A percentile compares a stretch with the other conserved stretches of the same genome.
Evolutionary conservation across 1,140 invertebrate species (phyloP).

Genomic region (Ectropis grisescens): DNA sequence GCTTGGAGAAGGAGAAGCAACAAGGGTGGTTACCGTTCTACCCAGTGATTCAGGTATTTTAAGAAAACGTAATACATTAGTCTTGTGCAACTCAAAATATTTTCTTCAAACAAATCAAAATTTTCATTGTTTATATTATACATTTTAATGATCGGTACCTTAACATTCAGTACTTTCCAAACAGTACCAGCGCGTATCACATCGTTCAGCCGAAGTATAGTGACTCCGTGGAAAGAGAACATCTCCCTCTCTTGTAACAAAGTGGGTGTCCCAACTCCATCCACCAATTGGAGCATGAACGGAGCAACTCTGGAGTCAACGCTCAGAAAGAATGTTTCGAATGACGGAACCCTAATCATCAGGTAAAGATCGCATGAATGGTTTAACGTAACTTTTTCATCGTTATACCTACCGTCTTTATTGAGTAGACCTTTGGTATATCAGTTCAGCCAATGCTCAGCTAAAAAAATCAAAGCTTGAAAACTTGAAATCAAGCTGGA

Average conservation of each 20-base stretch:
- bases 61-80: no score
- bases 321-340: constrained; percentile 75
- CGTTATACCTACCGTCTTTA: no score
- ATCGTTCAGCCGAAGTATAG: constrained; percentile 82
- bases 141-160: no score
- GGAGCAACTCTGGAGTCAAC: constrained; percentile 78
- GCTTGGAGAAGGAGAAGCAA: constrained; percentile 85
- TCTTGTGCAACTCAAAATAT: no score
- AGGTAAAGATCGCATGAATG: constrained; percentile 68
- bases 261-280: constrained; percentile 82
- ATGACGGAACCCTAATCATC: constrained; percentile 80
- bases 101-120: no score
- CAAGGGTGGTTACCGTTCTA: constrained; percentile 80
- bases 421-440: no score
- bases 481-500: no score
- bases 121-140: no score
- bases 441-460: no score
- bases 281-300: constrained; percentile 82
- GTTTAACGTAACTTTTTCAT: no score
- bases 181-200: constrained; percentile 85
- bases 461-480: no score
- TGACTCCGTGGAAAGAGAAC: constrained; percentile 89
- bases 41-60: constrained; percentile 84
- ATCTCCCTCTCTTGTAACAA: constrained; percentile 83
- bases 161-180: constrained; percentile 10